Base-by-base conservation (phyloP, 1,140 invertebrate genomes). In the Drosophila nigrodunni region DNA sequence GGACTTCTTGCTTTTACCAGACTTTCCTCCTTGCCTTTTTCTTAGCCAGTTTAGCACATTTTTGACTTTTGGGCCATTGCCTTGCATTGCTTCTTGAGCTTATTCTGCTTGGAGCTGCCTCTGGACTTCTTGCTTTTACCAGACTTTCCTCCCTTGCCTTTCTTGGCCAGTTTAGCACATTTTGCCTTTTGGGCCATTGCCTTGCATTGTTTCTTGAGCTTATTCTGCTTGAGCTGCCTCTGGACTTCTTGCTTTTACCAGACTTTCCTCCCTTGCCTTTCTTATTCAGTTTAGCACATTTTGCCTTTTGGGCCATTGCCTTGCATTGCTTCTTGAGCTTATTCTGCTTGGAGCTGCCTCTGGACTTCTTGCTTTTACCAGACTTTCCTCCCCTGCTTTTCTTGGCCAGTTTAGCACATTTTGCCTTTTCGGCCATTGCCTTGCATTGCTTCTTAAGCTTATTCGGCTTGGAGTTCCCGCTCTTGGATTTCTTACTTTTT, bases 401-500 rank as follows among this genome's bases (percentile, higher is more conserved):
- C 34, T 10, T 49, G 7, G 30, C 30, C 13, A 35, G 3, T 49
- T 74, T 68, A n/a, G 39, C 39, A n/a, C 71, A 74, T 37, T 69
- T 69, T 34, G 13, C 37, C 21, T 57, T 55, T 18, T 57, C 2
- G 1, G 46, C 65, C 30, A 70, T 8, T n/a, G 5, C 41, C 11
- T 59, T 25, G 44, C 74, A 73, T 11, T 46, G 35, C 13, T 71
- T 64, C 30, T 55, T 13, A 3, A 50, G n/a, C 9, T 46, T 46
- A 15, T 46, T 15, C 7, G 13, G n/a, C 2, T 44, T 44, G 2
- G 43, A 44, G n/a, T 15, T 44, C 15, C 15, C 15, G 6, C 43
- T n/a, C 13, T 44, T 15, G 0, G 6, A 7, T 5, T 9, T 11
- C 11, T 41, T 44, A 41, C 34, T 34, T 13, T 41, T 41, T 2